Evolutionary conservation across 1,140 invertebrate species (phyloP), one percentile per base, ranked within the genome.

Genomic region (Charaxes varanes): DNA sequence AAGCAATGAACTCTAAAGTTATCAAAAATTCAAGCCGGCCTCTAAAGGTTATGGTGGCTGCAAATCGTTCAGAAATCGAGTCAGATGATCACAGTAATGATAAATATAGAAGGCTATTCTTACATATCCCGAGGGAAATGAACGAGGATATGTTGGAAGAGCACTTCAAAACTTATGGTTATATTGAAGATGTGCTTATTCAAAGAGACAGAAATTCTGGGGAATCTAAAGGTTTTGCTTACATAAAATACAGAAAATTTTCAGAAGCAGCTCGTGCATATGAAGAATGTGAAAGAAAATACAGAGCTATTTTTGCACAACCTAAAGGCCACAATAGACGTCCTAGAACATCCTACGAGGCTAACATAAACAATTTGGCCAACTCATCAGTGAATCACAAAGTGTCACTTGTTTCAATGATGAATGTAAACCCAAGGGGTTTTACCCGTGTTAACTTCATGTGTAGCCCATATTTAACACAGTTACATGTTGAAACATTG

Each of bases 281-380:
- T 82, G 95, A 97, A 84, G 89, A 93, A 45, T 96, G 94, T 78
- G 93, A 96, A 59, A 86, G 88, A 52, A 91, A 91, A 50, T 97
- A 91, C 62, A 94, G 94, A 72, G 93, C 95, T 17, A 93, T 96
- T 7, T 97, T 96, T 86, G 95, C 95, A n/a, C 91, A 94, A 59
- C 93, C 94, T 3, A 91, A 92, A 62, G 44, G 37, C 0, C 11
- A 36, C 13, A 50, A 54, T 6, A 60, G 37, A 42, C 49, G 61
- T 4, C 24, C 41, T 6, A 63, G 68, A 53, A 69, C 70, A 17
- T 15, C 45, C 8, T 77, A 62, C 53, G 69, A 77, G 17, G 44
- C 51, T 3, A 71, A 62, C 13, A 62, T 77, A 26, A 67, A 50
- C 34, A 40, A 42, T 12, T 43, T 77, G 17, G 60, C 64, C 2